Percentiles rank a stretch among this genome's conserved stretches.
Evolutionary conservation across 2,888 invertebrate species (phyloP).

Genomic region (Drosophila parthenogenetica): DNA sequence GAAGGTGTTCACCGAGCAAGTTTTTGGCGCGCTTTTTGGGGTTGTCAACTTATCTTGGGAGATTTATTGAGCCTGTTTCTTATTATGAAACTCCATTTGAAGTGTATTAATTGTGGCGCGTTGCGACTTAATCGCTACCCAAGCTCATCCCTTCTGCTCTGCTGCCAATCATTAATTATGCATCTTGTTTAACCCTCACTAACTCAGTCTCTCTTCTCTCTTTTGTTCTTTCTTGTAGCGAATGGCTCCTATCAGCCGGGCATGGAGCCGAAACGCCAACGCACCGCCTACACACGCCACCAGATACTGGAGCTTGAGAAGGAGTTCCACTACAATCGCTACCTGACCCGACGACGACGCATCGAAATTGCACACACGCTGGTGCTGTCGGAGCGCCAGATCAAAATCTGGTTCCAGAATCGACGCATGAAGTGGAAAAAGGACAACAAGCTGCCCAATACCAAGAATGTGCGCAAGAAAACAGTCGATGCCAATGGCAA

Average conservation of each 20-base stretch:
- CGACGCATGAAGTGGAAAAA: slow-evolving; percentile 95
- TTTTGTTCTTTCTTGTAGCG: slow-evolving; percentile 87
- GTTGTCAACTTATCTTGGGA: slow-evolving; percentile 76
- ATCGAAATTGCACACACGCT: slow-evolving; percentile 99
- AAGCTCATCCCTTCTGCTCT: slow-evolving; percentile 9
- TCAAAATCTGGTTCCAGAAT: slow-evolving; percentile 95
- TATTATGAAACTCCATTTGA: slow-evolving; percentile 72
- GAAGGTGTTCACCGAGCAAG: slow-evolving; percentile 60
- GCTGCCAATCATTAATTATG: slow-evolving; percentile 61
- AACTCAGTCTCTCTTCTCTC: neutral
- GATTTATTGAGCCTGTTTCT: slow-evolving; percentile 71
- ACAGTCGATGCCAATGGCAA: slow-evolving; percentile 86
- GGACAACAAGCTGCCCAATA: slow-evolving; percentile 87
- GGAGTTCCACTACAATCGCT: slow-evolving; percentile 99
- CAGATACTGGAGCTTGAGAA: slow-evolving; percentile 99
- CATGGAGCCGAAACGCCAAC: slow-evolving; percentile 97
- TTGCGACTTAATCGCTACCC: slow-evolving; percentile 57
- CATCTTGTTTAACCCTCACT: slow-evolving; percentile 48
- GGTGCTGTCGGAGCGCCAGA: slow-evolving; percentile 95
- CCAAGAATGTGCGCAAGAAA: slow-evolving; percentile 89
- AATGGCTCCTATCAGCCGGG: slow-evolving; percentile 95
- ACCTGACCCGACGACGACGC: slow-evolving; percentile 96
- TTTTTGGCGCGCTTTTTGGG: slow-evolving; percentile 62
- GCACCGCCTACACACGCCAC: slow-evolving; percentile 98
- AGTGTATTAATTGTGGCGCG: slow-evolving; percentile 76